phyloP scores from a whole-genome alignment of 2,888 invertebrate species.

The Melipona bicolor region DNA sequence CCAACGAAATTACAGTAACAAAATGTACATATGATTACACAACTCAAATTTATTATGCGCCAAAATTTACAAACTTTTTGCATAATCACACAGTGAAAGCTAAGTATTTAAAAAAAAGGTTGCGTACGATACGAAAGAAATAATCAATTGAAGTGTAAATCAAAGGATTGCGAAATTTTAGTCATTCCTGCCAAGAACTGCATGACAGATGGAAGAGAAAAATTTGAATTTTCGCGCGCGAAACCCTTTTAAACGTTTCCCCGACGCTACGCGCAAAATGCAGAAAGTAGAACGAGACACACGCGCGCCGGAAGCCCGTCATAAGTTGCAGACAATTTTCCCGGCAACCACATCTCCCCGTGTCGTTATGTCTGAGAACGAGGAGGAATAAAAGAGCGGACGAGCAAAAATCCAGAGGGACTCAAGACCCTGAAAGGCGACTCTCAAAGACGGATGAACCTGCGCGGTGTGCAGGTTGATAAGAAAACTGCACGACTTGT shows the following conservation, averaged over 20 bases:
- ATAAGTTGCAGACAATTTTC: slow-evolving; percentile 34
- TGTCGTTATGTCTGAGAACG: neutral
- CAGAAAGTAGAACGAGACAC: neutral
- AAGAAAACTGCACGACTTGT: neutral
- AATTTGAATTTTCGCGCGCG: neutral
- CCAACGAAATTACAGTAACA: too few relatives aligned
- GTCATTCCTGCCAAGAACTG: too few relatives aligned
- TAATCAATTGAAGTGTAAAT: too few relatives aligned
- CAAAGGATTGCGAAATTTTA: too few relatives aligned
- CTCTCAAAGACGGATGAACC: slow-evolving; percentile 26
- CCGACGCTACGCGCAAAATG: neutral
- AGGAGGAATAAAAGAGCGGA: neutral
- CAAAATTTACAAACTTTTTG: too few relatives aligned
- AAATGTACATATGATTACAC: too few relatives aligned
- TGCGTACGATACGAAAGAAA: too few relatives aligned
- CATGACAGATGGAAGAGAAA: too few relatives aligned
- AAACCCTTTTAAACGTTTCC: neutral
- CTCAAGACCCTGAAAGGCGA: slow-evolving; percentile 5
- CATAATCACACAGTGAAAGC: too few relatives aligned
- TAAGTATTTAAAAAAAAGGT: too few relatives aligned
- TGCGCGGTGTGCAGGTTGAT: slow-evolving; percentile 2
- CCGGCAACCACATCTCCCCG: neutral
- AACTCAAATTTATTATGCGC: too few relatives aligned
- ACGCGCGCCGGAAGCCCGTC: neutral
- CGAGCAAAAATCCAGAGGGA: slow-evolving; percentile 16